Conservation (phyloP, 2,888 invertebrate genomes). For the Drosophila flavopinicola region DNA sequence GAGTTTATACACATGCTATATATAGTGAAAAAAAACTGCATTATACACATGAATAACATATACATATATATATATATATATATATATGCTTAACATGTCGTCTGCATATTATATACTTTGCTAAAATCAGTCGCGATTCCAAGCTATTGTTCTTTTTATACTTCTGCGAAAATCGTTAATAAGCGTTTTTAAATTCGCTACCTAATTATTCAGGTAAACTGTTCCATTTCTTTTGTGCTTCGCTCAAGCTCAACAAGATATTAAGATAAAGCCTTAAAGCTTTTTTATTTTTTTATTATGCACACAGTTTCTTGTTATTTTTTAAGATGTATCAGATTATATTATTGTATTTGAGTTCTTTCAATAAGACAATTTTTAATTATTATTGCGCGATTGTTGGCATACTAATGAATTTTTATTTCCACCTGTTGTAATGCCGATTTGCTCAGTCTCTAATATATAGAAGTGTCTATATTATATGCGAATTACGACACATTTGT, state of each 20-base stretch:
- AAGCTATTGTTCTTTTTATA: slow-evolving; percentile 29
- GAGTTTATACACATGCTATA: slow-evolving; percentile 12
- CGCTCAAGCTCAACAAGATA: slow-evolving; percentile 5
- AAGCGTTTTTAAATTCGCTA: slow-evolving; percentile 19
- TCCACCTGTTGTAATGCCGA: background rate
- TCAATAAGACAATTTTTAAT: background rate
- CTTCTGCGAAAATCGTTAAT: slow-evolving; percentile 17
- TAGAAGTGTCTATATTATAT: background rate
- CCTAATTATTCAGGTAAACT: slow-evolving; percentile 31
- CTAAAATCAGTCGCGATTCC: slow-evolving; percentile 22
- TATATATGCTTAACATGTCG: slow-evolving; percentile 1
- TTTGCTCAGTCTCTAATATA: background rate
- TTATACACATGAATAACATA: slow-evolving; percentile 7
- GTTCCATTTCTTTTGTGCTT: slow-evolving; percentile 7
- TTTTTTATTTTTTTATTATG: background rate
- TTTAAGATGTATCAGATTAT: background rate
- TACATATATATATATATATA: slow-evolving; percentile 1
- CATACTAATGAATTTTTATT: slow-evolving; percentile 11
- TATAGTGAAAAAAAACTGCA: slow-evolving; percentile 18
- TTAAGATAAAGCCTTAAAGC: slow-evolving; percentile 13
- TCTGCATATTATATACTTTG: background rate
- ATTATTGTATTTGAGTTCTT: background rate
- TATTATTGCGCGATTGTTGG: slow-evolving; percentile 2
- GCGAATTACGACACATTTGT: slow-evolving; percentile 9
- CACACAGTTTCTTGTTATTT: background rate